Base-by-base conservation (phyloP, 2,113 vertebrate genomes). In the Chlamydotis undulata region DNA sequence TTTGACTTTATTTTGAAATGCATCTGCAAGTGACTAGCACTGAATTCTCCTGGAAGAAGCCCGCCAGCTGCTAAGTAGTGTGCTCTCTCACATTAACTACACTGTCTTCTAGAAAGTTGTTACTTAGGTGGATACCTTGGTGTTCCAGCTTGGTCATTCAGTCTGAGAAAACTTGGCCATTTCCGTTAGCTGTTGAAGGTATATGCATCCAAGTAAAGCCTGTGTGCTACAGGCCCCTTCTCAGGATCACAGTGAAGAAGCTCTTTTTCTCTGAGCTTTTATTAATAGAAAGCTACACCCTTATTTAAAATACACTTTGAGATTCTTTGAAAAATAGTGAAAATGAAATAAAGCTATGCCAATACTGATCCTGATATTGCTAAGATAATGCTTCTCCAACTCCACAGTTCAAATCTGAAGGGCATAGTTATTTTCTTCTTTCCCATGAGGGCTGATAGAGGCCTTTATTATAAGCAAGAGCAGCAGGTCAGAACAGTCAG, bases 141-240 rank as follows among this genome's bases (percentile, higher is more conserved):
- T 63, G 31, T 45, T 53, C 49, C 33, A 14, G 21, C 45, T 52
- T n/a, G 25, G 3, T 39, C 15, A 1, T 6, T 29, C 19, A 23
- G 2, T 22, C 41, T 0, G 1, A 37, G 43, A 16, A 25, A 76
- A 13, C 22, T 50, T 0, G 2, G 1, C 29, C 0, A 0, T 52
- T 61, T 35, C 41, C 50, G 0, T 17, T 55, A 18, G 37, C 10
- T 4, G 1, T 25, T 6, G 19, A 43, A 26, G 33, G 12, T 16
- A 4, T 0, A 14, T 47, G 5, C 4, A 2, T 5, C 39, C 41
- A 41, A 9, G 18, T n/a, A 15, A 50, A 39, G 8, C 11, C 22
- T 4, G 1, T 5, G 8, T 53, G 12, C n/a, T 13, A 6, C 16
- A 22, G 4, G 9, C 39, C 9, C 7, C 49, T 17, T 5, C 56